Percentiles rank a stretch among this genome's conserved stretches.
phyloP scores from a whole-genome alignment of 2,888 invertebrate genomes.

The Nemoura dubitans region DNA sequence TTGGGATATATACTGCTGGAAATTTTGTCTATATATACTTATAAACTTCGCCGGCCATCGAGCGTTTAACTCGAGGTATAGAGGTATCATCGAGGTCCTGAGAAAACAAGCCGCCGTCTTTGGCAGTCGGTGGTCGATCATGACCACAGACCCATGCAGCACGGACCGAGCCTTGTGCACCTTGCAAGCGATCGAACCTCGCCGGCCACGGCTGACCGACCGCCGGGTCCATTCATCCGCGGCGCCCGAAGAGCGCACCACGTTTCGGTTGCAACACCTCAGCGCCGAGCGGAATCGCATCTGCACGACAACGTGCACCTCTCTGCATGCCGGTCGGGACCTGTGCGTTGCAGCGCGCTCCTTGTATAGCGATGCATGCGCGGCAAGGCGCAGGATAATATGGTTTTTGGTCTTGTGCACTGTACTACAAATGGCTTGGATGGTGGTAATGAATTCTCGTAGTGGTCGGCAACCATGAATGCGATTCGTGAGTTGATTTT shows the following conservation, averaged over 20 bases:
- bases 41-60: neutral
- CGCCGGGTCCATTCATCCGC: neutral
- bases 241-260: neutral
- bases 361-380: no score
- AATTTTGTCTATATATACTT: no score
- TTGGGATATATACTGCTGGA: no score
- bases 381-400: no score
- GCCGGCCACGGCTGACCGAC: neutral
- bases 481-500: no score
- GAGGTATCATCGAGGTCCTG: neutral
- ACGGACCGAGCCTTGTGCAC: neutral
- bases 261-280: neutral
- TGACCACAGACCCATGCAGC: conserved; percentile 12
- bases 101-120: neutral
- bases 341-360: no score
- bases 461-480: no score
- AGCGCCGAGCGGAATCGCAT: neutral
- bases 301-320: no score
- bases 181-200: neutral
- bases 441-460: no score
- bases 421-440: no score
- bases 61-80: neutral
- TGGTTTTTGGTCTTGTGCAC: no score
- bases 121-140: neutral
- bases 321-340: no score